Conservation (phyloP, 2,888 invertebrate genomes). For the Polyploca ridens region DNA sequence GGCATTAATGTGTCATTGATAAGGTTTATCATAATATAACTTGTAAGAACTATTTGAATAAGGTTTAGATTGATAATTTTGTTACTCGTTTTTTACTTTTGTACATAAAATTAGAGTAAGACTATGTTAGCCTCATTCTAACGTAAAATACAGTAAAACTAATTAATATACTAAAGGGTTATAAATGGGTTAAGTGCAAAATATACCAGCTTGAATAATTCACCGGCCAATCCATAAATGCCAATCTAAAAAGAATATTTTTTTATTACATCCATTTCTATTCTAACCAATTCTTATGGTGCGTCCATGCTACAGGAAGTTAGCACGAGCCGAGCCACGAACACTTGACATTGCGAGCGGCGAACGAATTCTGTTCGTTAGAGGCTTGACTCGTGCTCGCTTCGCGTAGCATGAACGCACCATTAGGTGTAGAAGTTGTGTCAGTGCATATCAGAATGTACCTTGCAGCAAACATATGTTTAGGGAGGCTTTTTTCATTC, state of each 20-base stretch:
- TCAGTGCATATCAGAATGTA: neutral
- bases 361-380: no score
- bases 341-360: no score
- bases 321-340: no score
- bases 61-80: constrained; percentile 42
- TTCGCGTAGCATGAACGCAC: no score
- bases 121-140: constrained; percentile 30
- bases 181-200: constrained; percentile 48
- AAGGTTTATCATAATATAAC: neutral
- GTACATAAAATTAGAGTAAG: constrained; percentile 49
- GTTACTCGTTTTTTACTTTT: constrained; percentile 59
- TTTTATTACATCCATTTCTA: no score
- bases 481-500: no score
- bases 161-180: constrained; percentile 14
- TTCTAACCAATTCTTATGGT: no score
- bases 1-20: neutral
- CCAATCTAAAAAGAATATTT: neutral
- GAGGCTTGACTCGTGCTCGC: no score
- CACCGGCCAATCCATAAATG: neutral
- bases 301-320: no score
- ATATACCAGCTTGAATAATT: neutral
- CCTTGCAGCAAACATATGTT: no score
- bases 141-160: constrained; percentile 10
- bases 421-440: neutral
- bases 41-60: constrained; percentile 21